phyloP scores from a whole-genome alignment of 2,113 vertebrate genomes.

The human region GRCh38 chr9:98206001-98206500 shows the following conservation, averaged over 20 bases:
- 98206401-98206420: not conserved
- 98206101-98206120: too few species aligned
- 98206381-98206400: not conserved
- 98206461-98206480: not conserved
- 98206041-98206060: too few species aligned
- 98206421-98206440: not conserved
- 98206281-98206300: not conserved
- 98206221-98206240: too few species aligned
- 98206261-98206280: conserved; percentile 42
- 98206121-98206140: too few species aligned
- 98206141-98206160: too few species aligned
- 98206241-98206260: not conserved
- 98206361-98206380: not conserved
- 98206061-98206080: too few species aligned
- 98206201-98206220: too few species aligned
- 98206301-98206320: not conserved
- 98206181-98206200: too few species aligned
- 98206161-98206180: too few species aligned
- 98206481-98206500: not conserved
- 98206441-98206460: not conserved
- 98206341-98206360: not conserved
- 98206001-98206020: not conserved
- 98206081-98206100: too few species aligned
- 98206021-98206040: too few species aligned
- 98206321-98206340: not conserved